These are phyloP conservation scores for Drosophila antonietae DNA, from an alignment of 2,888 invertebrate species.

Conservation along the genomic window DNA sequence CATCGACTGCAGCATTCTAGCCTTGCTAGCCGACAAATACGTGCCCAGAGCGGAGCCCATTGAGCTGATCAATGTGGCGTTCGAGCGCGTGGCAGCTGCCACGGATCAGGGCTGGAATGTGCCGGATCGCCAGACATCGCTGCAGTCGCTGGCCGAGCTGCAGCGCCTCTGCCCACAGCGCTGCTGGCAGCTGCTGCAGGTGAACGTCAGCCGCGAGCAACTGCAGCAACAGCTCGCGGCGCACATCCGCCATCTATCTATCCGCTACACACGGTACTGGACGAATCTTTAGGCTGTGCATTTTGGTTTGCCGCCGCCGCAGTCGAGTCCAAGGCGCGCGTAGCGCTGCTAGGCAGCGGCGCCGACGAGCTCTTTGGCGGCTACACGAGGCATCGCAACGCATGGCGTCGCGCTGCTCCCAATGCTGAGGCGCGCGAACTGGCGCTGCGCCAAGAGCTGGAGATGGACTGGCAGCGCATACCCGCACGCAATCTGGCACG, in stretches of 20 bases:
- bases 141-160: conserved; percentile 89
- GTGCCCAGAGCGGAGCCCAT: conserved; percentile 89
- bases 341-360: conserved; percentile 92
- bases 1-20: conserved; percentile 96
- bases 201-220: conserved; percentile 90
- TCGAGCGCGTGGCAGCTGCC: conserved; percentile 84
- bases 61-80: conserved; percentile 98
- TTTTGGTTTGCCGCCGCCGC: conserved; percentile 95
- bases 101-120: conserved; percentile 85
- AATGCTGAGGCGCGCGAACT: conserved; percentile 85
- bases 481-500: conserved; percentile 96
- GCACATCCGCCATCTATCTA: conserved; percentile 91
- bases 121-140: conserved; percentile 94
- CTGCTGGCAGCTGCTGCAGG: conserved; percentile 93
- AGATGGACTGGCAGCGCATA: conserved; percentile 93
- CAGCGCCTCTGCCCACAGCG: conserved; percentile 87
- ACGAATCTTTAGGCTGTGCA: conserved; percentile 98
- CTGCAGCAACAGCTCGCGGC: conserved; percentile 86
- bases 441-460: conserved; percentile 87
- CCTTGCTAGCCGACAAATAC: conserved; percentile 91
- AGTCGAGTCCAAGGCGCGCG: conserved; percentile 56
- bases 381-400: conserved; percentile 94
- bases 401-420: conserved; percentile 86
- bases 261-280: conserved; percentile 94
- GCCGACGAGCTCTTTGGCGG: conserved; percentile 99